Evolutionary conservation across 1,140 invertebrate species (phyloP), one percentile per base, ranked within the genome.

Genomic region (Lepidotrigona ventralis): DNA sequence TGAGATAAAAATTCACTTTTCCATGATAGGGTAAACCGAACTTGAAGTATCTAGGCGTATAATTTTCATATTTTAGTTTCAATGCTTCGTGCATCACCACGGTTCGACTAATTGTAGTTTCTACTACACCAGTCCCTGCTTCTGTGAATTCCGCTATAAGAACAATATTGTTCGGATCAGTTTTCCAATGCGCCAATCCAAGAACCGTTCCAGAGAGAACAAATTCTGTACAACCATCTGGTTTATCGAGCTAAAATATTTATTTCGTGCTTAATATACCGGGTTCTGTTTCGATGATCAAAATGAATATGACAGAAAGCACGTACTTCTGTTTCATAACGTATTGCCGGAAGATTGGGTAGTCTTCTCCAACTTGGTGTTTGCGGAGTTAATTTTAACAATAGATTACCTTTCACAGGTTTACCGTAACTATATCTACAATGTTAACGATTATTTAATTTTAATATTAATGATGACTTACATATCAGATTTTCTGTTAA

Each of bases 351-450:
- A 19, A 92, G 85, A 81, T 93, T 92, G 12, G 91, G 88, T n/a
- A 92, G 93, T n/a, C 92, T 87, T 71, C 90, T 89, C 93, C 94
- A 94, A 39, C 90, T 92, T 0, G 93, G 92, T 17, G 90, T 93
- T 63, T 92, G 91, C 1, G 93, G 92, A 1, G 91, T 93, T 14
- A 94, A 91, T 90, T 94, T 95, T 51, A 95, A 70, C 11, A 93
- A 83, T n/a, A 94, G 90, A 56, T 90, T 92, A 9, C 96, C 96
- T 80, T 96, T 95, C 11, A 97, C 96, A 3, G 96, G 96, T 90
- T 97, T 96, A 12, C 96, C 96, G 91, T 97, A 97, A 9, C 96
- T 97, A 85, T 97, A 97, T 79, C 96, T 97, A 82, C 53, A 84
- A 73, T 53, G 5, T 39, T 29, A 70, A 63, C 54, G 0, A 19